Base-by-base conservation (phyloP, 1,140 invertebrate genomes). In the Philaenus spumarius region DNA sequence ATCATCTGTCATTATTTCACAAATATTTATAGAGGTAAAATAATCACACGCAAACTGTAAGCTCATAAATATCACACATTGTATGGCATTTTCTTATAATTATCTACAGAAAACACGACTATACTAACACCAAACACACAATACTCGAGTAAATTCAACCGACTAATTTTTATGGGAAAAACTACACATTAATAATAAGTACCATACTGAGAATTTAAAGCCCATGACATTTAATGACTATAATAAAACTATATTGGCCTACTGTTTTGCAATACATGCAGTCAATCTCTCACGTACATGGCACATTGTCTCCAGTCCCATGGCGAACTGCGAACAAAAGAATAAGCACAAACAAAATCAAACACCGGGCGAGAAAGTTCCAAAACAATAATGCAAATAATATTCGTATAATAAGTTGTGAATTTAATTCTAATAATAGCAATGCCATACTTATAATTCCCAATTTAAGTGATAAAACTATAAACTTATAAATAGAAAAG, bases 301-400 rank as follows among this genome's bases (percentile, higher is more conserved):
- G 79, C 73, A 81, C 77, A 80, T 80, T 82, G 76, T 82, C 80
- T 80, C 79, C 81, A 73, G 79, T 78, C 77, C 80, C 79, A 80
- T 82, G 81, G 80, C 81, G 81, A 79, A 82, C 81, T 82, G 82
- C 78, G 79, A 78, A 80, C 73, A 81, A 77, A 82, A 69, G 67
- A 59, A 59, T 65, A 48, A 48, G 46, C 17, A 48, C 46, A 48
- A 48, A 48, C 46, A 48, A 48, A 48, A 48, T 48, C 46, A 48
- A 48, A 48, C 46, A 48, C 46, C 46, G 46, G 46, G 46, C 46
- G 20, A 48, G 22, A 48, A 48, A 11, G 46, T 48, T 22, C 11
- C 17, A 48, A 48, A 48, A 48, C 46, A 48, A 48, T 48, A 48
- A 4, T 48, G 22, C 20, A 48, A 48, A 24, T 48, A 48, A 23